These are phyloP conservation scores for Ephydatia muelleri DNA, from an alignment of 37 sponge, comb jelly and placozoan genomes.

Conservation along the genomic window DNA sequence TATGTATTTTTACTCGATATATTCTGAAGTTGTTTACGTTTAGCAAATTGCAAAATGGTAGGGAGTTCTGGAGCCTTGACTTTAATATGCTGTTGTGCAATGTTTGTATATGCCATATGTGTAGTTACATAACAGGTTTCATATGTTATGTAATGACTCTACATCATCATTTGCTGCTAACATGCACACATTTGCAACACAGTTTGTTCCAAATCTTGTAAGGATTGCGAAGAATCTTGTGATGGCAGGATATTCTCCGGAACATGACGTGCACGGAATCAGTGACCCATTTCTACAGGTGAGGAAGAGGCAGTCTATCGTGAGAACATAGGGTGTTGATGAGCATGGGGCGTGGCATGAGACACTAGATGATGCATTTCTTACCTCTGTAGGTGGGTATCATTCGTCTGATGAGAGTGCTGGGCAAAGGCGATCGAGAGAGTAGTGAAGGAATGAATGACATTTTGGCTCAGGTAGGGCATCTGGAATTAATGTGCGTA, in stretches of 20 bases:
- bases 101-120: no score
- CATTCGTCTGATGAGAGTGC: conserved; percentile 76
- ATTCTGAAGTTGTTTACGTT: no score
- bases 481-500: no score
- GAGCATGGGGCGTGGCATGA: neutral
- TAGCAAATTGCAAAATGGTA: no score
- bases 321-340: neutral
- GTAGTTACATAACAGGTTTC: no score
- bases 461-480: conserved; percentile 87
- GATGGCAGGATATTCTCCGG: conserved; percentile 94
- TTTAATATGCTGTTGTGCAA: no score
- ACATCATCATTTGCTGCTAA: neutral
- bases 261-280: conserved; percentile 96
- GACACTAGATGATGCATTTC: no score
- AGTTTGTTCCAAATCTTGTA: conserved; percentile 91
- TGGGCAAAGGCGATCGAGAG: conserved; percentile 86
- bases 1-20: no score
- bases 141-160: no score
- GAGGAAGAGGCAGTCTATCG: neutral
- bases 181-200: neutral
- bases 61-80: no score
- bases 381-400: conserved; percentile 80
- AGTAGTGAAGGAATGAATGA: conserved; percentile 94
- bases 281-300: conserved; percentile 98
- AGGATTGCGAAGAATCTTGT: conserved; percentile 86